Evolutionary conservation across 1,140 invertebrate species (phyloP).

Genomic region (Drosophila teissieri): DNA sequence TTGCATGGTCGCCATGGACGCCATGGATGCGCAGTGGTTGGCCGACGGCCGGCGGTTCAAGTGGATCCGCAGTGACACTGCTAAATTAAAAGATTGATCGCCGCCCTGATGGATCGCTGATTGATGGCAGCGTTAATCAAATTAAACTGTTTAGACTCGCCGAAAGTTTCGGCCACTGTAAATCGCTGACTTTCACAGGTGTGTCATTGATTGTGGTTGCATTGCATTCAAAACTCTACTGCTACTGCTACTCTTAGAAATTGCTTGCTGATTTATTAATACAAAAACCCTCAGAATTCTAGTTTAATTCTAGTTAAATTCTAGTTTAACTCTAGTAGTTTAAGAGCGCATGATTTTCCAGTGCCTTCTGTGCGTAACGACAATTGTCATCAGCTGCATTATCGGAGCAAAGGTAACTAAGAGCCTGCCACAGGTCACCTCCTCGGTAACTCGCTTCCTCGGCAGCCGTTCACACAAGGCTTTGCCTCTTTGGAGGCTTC

Average conservation of each 20-base stretch:
- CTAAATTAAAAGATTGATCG: constrained; percentile 50
- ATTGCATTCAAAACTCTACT: background rate
- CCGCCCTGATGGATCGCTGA: constrained; percentile 42
- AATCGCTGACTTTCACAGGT: background rate
- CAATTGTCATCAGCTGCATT: constrained; percentile 72
- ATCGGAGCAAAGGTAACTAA: constrained; percentile 66
- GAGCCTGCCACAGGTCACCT: constrained; percentile 31
- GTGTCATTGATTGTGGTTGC: background rate
- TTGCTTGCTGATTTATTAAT: too few species aligned
- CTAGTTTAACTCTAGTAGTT: too few species aligned
- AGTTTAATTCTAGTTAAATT: too few species aligned
- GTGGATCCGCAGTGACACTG: constrained; percentile 33
- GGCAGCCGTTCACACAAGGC: constrained; percentile 3
- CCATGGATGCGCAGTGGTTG: constrained; percentile 27
- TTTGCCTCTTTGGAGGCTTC: constrained; percentile 9
- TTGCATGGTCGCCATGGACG: constrained; percentile 25
- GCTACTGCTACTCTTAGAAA: too few species aligned
- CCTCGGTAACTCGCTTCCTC: constrained; percentile 6
- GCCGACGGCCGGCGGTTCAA: constrained; percentile 39
- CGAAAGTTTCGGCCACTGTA: background rate
- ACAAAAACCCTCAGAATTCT: too few species aligned
- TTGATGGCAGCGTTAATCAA: constrained; percentile 46
- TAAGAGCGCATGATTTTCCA: constrained; percentile 7
- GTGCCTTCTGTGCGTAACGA: constrained; percentile 49
- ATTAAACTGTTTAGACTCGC: constrained; percentile 35